Evolutionary conservation across 2,888 invertebrate species (phyloP), one percentile per base, ranked within the genome.

Genomic region (Drosophila dives): DNA sequence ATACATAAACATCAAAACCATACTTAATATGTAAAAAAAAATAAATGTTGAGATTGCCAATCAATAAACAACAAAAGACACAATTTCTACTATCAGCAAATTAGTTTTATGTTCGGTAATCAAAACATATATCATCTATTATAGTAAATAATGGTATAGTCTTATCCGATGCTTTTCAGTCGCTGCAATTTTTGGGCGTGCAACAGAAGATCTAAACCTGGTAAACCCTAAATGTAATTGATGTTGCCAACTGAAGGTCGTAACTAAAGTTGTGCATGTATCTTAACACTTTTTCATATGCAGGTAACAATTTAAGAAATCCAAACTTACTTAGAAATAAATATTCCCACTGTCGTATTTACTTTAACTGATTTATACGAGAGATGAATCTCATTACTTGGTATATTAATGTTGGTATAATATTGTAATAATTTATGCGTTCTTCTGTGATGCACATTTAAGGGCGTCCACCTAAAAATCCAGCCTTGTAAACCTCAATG

Each of bases 41-140:
- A 23, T n/a, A 48, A 59, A 23, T 32, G 17, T 17, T 58, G 20
- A 40, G 64, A 34, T 36, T 29, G 17, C 34, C 12, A 23, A 58
- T 56, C 48, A 29, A 45, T 62, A 10, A 42, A 34, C 5, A 53
- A 55, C 69, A 78, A 78, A 63, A 61, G 78, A 29, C 36, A 69
- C 79, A 76, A 76, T 74, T 66, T 80, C 45, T 58, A 76, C 83
- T 81, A 73, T 81, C 76, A 81, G 83, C 80, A 69, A 74, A 81
- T 81, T 78, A 80, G 79, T 77, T 81, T 74, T 74, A 74, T 80
- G 74, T 55, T 70, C 50, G 36, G 6, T 71, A 74, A 81, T 70
- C 66, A 66, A 62, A 61, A 56, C 70, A 75, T 79, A 70, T 66
- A 79, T 70, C 63, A 79, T 63, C 58, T 48, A 69, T 48, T 50